Evolutionary conservation across 2,888 invertebrate species (phyloP), one percentile per base, ranked within the genome.

Genomic region (Drosophila demipolita): DNA sequence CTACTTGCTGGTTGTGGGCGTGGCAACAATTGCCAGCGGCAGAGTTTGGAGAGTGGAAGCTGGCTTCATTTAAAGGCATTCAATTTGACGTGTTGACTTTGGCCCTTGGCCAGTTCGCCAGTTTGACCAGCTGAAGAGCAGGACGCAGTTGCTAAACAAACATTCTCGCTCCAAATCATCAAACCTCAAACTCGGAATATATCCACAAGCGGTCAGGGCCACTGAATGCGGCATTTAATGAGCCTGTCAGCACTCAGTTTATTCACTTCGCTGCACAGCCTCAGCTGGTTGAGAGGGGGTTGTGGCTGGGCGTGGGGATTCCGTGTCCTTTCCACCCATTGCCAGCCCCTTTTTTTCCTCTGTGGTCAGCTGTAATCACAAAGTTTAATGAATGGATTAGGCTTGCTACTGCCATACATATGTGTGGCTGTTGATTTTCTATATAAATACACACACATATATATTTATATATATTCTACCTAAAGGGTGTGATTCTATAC

Each of bases 321-420:
- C 63, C 48, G 61, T 81, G 69, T 65, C 33, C 61, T 26, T 26
- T 12, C 23, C 23, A 17, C 55, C 55, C 8, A 12, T 26, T 45
- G 42, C 29, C 62, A 35, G 32, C 54, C 68, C 62, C 5, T 55
- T n/a, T 38, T 11, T 23, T 49, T 29, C 32, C 33, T 33, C 66
- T 78, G 75, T 78, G 87, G 90, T 90, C 90, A 87, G 89, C 68
- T 73, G 79, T 89, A 90, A 89, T 89, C 90, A 86, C 75, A 79
- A 90, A 87, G 87, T 88, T 90, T 90, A 87, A 87, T 90, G 87
- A 87, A 87, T 73, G 77, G 90, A 89, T 87, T 90, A 87, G 72
- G 40, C 57, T 60, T 36, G 58, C 12, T 49, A 17, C 23, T 6
- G 35, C 15, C 1, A 0, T 11, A 11, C 35, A 4, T 55, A 7